A percentile compares a stretch with the other conserved stretches of the same genome.
These are phyloP conservation scores for Sinocyclocheilus anophthalmus DNA, from an alignment of 2,113 vertebrate genomes.

Conservation along the genomic window DNA sequence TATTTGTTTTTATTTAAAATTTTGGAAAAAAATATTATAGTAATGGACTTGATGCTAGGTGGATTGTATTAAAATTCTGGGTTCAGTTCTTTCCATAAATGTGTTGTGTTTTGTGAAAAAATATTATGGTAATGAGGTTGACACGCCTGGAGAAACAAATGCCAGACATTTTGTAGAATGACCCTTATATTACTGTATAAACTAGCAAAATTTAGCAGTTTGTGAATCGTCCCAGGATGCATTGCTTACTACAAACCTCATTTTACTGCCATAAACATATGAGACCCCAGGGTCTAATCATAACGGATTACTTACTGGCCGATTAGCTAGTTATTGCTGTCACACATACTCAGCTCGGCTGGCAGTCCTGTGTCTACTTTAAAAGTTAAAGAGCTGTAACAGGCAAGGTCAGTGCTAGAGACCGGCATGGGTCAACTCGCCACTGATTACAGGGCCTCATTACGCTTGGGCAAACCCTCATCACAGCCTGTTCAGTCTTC, in stretches of 20 bases:
- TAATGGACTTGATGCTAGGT: background rate
- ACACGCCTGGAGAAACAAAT: background rate
- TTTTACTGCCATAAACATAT: background rate
- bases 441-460: slow-evolving; percentile 42
- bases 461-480: background rate
- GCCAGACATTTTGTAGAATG: background rate
- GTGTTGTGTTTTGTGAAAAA: background rate
- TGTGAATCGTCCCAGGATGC: background rate
- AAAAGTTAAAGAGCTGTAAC: slow-evolving; percentile 42
- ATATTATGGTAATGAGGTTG: background rate
- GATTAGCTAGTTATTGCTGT: slow-evolving; percentile 33
- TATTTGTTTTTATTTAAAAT: background rate
- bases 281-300: background rate
- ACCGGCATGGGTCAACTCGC: background rate
- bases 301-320: slow-evolving; percentile 3
- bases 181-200: background rate
- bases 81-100: background rate
- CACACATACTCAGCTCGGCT: slow-evolving; percentile 15
- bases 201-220: background rate
- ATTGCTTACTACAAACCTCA: background rate
- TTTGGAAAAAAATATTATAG: background rate
- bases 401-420: slow-evolving; percentile 18
- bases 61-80: background rate
- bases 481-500: background rate
- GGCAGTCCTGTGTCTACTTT: slow-evolving; percentile 16